These are phyloP conservation scores for Shargacucullia verbasci DNA, from an alignment of 2,888 invertebrate species.

Conservation along the genomic window DNA sequence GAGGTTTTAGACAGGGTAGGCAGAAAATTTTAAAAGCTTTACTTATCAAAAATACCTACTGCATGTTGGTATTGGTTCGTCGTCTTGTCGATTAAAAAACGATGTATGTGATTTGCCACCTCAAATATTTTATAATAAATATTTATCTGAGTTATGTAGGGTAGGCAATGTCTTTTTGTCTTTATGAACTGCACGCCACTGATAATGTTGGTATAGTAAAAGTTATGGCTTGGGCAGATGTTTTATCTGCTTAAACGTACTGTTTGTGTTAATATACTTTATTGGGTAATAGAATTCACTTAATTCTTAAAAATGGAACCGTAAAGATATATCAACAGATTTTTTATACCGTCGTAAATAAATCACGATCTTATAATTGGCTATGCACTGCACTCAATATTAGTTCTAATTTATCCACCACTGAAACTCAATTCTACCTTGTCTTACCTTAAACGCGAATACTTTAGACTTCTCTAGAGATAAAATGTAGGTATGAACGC, in stretches of 20 bases:
- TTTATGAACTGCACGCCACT: too few species aligned
- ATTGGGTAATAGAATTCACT: conserved; percentile 21
- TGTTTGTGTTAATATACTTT: conserved; percentile 15
- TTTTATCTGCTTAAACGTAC: conserved; percentile 15
- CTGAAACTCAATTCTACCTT: conserved; percentile 4
- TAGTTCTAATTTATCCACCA: conserved; percentile 22
- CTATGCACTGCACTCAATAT: conserved; percentile 12
- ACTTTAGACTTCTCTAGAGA: conserved; percentile 11
- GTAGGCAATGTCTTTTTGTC: too few species aligned
- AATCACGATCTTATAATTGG: conserved; percentile 1
- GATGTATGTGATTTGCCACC: too few species aligned
- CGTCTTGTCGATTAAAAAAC: too few species aligned
- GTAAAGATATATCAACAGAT: neutral
- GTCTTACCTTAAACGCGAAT: conserved; percentile 12
- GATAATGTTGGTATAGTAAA: neutral
- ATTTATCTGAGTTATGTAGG: too few species aligned
- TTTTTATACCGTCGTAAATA: neutral
- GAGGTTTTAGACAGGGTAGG: too few species aligned
- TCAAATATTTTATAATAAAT: too few species aligned
- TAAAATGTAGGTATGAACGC: conserved; percentile 44
- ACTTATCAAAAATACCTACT: too few species aligned
- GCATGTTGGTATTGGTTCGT: too few species aligned
- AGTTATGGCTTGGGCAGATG: conserved; percentile 11
- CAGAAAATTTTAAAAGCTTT: too few species aligned
- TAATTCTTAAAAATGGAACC: neutral